Percentiles rank a stretch among this genome's conserved stretches.
phyloP scores from a whole-genome alignment of 2,797 vertebrate species.

The Thripadectes ignobilis region DNA sequence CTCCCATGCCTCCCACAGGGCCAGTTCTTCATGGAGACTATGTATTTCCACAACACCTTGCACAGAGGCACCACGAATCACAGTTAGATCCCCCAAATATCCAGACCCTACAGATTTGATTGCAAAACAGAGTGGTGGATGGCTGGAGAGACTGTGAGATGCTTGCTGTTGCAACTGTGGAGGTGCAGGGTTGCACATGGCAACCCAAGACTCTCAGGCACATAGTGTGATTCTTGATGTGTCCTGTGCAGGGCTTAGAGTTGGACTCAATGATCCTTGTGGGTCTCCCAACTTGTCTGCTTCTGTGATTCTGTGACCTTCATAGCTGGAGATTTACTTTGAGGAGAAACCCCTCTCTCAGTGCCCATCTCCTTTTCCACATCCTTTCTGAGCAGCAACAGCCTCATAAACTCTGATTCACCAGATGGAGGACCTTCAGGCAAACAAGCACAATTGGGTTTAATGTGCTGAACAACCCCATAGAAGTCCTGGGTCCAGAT shows the following conservation, averaged over 20 bases:
- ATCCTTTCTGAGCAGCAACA: neutral
- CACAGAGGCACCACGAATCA: rapidly evolving
- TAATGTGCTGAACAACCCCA: neutral
- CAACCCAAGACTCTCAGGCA: neutral
- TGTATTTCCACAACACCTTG: neutral
- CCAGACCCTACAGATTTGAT: neutral
- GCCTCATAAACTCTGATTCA: neutral
- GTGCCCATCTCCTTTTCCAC: neutral
- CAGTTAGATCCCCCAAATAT: neutral
- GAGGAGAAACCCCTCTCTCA: neutral
- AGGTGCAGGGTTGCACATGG: rapidly evolving
- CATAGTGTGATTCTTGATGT: neutral
- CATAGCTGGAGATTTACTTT: rapidly evolving
- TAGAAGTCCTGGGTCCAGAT: neutral
- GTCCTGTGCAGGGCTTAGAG: neutral
- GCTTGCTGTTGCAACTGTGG: rapidly evolving
- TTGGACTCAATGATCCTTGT: neutral
- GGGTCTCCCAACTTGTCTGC: neutral
- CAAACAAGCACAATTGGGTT: neutral
- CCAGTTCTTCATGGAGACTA: neutral
- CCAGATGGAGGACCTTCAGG: slow-evolving; percentile 24
- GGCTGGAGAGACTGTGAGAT: neutral
- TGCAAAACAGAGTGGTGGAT: neutral
- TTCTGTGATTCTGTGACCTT: neutral
- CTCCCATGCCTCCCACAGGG: neutral